Evolutionary conservation across 2,888 invertebrate genomes (phyloP).

Genomic region (Ornithoptera alexandrae): DNA sequence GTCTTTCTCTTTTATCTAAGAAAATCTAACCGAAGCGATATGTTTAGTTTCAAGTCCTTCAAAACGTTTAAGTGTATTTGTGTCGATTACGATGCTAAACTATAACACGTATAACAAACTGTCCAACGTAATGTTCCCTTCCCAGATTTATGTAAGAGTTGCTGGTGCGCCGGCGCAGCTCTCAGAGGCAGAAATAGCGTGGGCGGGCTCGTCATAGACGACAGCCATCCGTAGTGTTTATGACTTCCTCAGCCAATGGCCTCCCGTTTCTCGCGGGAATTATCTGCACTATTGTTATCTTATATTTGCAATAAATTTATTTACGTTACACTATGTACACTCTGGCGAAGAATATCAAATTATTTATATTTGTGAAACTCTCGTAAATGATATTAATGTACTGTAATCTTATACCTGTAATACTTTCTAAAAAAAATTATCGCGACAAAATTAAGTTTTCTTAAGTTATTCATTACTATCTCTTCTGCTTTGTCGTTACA

Average conservation of each 20-base stretch:
- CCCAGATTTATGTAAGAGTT: conserved; percentile 46
- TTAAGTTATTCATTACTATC: too few relatives aligned
- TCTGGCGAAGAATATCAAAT: neutral
- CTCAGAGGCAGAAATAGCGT: conserved; percentile 75
- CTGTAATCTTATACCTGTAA: too few relatives aligned
- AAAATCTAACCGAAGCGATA: too few relatives aligned
- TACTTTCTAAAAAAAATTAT: too few relatives aligned
- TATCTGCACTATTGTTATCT: conserved; percentile 30
- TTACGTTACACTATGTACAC: neutral
- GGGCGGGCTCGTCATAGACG: conserved; percentile 74
- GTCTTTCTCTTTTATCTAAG: too few relatives aligned
- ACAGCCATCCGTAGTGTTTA: conserved; percentile 74
- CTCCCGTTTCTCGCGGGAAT: conserved; percentile 40
- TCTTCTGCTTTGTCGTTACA: too few relatives aligned
- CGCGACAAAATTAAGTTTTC: too few relatives aligned
- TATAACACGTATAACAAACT: conserved; percentile 45
- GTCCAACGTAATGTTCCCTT: conserved; percentile 52
- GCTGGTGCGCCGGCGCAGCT: conserved; percentile 56
- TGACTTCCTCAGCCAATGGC: conserved; percentile 79
- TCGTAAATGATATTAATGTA: too few relatives aligned
- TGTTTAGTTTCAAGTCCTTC: neutral
- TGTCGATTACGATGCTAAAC: conserved; percentile 35
- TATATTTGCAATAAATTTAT: conserved; percentile 9
- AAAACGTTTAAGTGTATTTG: conserved; percentile 26
- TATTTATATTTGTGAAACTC: neutral